A percentile compares a stretch with the other conserved stretches of the same genome.
Evolutionary conservation across 2,113 vertebrate species (phyloP).

Genomic region (Urocitellus parryii): DNA sequence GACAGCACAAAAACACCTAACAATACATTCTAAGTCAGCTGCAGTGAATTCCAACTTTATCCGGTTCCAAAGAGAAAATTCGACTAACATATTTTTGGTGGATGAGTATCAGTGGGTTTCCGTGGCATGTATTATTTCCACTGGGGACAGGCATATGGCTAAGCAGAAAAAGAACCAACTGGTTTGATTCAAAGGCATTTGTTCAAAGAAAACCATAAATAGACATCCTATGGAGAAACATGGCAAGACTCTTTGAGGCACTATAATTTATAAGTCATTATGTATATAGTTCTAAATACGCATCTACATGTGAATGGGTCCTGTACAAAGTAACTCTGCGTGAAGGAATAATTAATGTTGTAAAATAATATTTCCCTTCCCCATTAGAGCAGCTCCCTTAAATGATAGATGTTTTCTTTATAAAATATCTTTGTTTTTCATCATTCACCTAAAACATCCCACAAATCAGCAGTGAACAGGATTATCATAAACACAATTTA

Average conservation of each 20-base stretch:
- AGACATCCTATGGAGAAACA: conserved; percentile 33
- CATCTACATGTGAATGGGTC: neutral
- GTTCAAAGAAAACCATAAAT: conserved; percentile 37
- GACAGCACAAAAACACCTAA: conserved; percentile 61
- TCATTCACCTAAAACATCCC: neutral
- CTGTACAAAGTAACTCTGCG: neutral
- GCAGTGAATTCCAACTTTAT: conserved; percentile 59
- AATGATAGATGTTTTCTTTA: neutral
- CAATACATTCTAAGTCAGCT: neutral
- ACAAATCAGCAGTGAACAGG: neutral
- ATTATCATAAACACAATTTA: neutral
- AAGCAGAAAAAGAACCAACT: conserved; percentile 50
- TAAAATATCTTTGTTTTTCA: neutral
- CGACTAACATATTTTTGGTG: conserved; percentile 49
- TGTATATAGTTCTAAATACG: neutral
- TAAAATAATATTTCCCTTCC: conserved; percentile 13
- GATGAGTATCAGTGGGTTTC: conserved; percentile 56
- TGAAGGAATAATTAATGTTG: conserved; percentile 24
- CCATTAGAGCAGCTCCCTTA: neutral
- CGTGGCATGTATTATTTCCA: conserved; percentile 52
- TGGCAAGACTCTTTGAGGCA: neutral
- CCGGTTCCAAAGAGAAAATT: conserved; percentile 66
- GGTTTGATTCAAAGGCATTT: conserved; percentile 30
- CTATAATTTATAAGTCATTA: neutral
- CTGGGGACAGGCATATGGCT: conserved; percentile 27